Percentiles rank a stretch among this genome's conserved stretches.
Evolutionary conservation across 2,888 invertebrate genomes (phyloP).

Genomic region (Lacanobia oleracea): DNA sequence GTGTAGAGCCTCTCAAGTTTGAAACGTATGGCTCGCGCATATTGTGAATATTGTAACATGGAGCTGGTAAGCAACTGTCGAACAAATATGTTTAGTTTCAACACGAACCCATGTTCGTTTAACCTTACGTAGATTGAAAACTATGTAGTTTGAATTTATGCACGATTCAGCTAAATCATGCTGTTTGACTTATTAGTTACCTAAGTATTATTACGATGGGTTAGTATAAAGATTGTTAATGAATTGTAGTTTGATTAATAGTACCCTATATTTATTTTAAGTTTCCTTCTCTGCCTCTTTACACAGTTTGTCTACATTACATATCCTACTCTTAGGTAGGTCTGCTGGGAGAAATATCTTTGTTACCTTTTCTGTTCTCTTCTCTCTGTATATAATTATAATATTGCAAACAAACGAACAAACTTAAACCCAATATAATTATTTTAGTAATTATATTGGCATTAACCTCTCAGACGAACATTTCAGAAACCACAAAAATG

Average conservation of each 20-base stretch:
- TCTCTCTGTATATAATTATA: no score
- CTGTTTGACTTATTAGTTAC: no score
- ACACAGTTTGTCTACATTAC: no score
- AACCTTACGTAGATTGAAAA: neutral
- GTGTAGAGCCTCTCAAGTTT: constrained; percentile 47
- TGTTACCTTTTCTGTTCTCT: no score
- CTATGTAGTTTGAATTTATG: neutral
- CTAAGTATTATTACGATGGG: no score
- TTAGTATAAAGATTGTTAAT: no score
- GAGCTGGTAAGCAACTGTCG: constrained; percentile 47
- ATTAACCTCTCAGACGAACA: neutral
- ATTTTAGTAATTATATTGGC: neutral
- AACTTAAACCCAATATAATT: neutral
- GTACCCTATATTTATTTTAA: no score
- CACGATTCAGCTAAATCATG: no score
- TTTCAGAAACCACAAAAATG: neutral
- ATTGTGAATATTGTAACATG: constrained; percentile 50
- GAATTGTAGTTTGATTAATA: no score
- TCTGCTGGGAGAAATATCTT: no score
- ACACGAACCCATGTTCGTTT: neutral
- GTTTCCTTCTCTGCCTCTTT: no score
- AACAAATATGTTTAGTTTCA: constrained; percentile 43
- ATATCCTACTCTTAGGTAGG: no score
- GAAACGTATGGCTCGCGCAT: constrained; percentile 49
- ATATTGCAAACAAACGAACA: neutral